phyloP scores from a whole-genome alignment of 2,797 vertebrate species.

The Rhabdophis nuchalis region DNA sequence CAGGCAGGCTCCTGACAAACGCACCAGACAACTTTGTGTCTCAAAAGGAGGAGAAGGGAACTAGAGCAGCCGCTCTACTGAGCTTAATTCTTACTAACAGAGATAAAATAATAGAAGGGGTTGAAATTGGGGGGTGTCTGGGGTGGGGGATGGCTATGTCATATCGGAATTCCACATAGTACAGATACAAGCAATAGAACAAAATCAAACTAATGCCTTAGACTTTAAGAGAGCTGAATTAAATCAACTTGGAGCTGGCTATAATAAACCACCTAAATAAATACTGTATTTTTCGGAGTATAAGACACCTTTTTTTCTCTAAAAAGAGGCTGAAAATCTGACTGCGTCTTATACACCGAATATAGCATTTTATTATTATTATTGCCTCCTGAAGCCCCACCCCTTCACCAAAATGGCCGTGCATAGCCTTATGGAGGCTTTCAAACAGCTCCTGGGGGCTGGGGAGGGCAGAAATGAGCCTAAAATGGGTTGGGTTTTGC shows the following conservation, averaged over 20 bases:
- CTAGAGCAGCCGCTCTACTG: neutral
- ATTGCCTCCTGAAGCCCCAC: no score
- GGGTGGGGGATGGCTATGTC: neutral
- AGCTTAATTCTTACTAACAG: neutral
- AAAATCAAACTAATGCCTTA: neutral
- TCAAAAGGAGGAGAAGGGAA: neutral
- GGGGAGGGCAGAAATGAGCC: no score
- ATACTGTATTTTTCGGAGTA: no score
- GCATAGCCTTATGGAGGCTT: no score
- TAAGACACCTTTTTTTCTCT: no score
- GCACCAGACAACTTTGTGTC: neutral
- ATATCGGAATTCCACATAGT: neutral
- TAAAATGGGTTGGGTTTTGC: no score
- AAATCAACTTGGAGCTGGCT: neutral
- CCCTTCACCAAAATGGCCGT: no score
- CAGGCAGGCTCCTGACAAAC: neutral
- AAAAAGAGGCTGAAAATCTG: no score
- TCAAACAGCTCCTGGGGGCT: no score
- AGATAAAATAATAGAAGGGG: neutral
- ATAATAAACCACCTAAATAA: neutral
- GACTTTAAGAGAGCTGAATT: neutral
- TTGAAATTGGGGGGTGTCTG: neutral
- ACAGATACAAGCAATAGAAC: neutral
- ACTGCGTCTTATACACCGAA: no score
- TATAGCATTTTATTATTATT: no score